phyloP scores from a whole-genome alignment of 2,888 invertebrate genomes.

The Neelides folsomi region DNA sequence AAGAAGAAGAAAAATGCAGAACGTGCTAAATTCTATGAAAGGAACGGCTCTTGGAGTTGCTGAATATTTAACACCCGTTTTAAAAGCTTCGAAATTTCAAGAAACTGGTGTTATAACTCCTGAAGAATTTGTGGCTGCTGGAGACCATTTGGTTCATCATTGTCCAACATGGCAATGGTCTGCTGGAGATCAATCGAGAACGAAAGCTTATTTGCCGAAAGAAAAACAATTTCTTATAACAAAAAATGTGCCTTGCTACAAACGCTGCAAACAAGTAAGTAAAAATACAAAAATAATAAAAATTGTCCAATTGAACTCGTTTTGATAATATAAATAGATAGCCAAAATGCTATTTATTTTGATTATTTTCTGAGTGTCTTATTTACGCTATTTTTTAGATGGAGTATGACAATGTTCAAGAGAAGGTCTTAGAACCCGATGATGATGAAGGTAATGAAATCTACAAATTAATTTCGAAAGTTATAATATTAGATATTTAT shows the following conservation, averaged over 20 bases:
- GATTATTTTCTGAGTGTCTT: neutral
- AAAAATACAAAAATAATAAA: neutral
- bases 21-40: conserved; percentile 87
- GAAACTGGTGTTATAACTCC: conserved; percentile 91
- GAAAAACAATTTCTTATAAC: conserved; percentile 96
- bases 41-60: conserved; percentile 90
- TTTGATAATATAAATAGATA: no score
- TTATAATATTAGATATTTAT: no score
- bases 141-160: conserved; percentile 95
- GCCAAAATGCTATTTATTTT: conserved; percentile 1
- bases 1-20: conserved; percentile 57
- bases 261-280: conserved; percentile 75
- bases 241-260: conserved; percentile 89
- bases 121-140: conserved; percentile 96
- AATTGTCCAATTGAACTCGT: neutral
- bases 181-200: conserved; percentile 74
- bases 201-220: conserved; percentile 76
- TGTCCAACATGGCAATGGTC: conserved; percentile 99
- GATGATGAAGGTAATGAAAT: conserved; percentile 49
- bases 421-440: conserved; percentile 76
- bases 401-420: conserved; percentile 80
- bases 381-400: conserved; percentile 46
- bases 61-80: conserved; percentile 86
- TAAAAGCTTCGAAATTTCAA: conserved; percentile 56
- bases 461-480: neutral